phyloP scores from a whole-genome alignment of 2,888 invertebrate species.

The Lepetodrilus schrolli region DNA sequence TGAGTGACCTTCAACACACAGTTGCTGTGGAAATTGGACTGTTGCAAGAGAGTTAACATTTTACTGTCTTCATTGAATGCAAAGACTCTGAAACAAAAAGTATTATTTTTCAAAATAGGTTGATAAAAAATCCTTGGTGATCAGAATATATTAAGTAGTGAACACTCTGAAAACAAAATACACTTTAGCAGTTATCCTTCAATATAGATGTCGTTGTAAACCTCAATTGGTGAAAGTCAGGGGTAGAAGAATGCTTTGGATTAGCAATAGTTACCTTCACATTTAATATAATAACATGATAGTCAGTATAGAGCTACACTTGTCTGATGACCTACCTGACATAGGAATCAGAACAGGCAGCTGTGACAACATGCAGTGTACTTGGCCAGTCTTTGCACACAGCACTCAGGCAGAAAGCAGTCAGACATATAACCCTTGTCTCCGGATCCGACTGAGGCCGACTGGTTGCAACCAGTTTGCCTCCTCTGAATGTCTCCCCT shows the following conservation, averaged over 20 bases:
- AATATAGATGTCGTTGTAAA: too few relatives aligned
- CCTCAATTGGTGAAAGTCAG: too few relatives aligned
- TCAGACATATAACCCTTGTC: conserved; percentile 61
- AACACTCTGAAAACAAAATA: too few relatives aligned
- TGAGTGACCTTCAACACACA: conserved; percentile 83
- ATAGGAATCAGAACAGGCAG: conserved; percentile 68
- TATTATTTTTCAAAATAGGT: too few relatives aligned
- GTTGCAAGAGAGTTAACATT: conserved; percentile 53
- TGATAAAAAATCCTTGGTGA: too few relatives aligned
- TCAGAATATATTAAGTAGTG: too few relatives aligned
- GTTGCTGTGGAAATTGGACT: conserved; percentile 78
- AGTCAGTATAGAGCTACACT: background rate
- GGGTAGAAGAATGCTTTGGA: too few relatives aligned
- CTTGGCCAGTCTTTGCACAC: conserved; percentile 34
- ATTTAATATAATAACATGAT: background rate
- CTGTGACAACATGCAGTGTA: conserved; percentile 50
- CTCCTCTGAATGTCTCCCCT: conserved; percentile 35
- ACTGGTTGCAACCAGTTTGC: conserved; percentile 32
- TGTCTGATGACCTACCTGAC: conserved; percentile 54
- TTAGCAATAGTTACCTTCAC: too few relatives aligned
- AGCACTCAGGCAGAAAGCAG: conserved; percentile 44
- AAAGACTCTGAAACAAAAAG: conserved; percentile 53
- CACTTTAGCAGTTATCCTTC: too few relatives aligned
- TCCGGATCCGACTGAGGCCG: conserved; percentile 56
- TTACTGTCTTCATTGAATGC: conserved; percentile 52